Evolutionary conservation across 2,797 vertebrate species (phyloP), one percentile per base, ranked within the genome.

Genomic region (Perodicticus potto): DNA sequence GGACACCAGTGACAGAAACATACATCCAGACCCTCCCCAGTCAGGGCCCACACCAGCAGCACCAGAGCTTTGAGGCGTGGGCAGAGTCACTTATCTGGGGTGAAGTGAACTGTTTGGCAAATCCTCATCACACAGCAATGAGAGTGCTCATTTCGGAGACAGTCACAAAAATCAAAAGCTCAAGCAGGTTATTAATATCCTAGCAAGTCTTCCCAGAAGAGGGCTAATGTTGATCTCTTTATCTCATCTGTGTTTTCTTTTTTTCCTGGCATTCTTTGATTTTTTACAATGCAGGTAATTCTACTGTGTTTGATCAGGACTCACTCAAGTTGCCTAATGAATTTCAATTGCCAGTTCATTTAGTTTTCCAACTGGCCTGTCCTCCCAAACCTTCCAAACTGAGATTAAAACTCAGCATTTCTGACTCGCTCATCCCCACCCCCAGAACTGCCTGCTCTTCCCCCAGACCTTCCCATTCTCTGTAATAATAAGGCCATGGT

Each of bases 101-200:
- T 87, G 22, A 96, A 63, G n/a, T 49, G 53, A 95, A 67, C 1
- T 0, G 8, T 59, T 85, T 92, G 61, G 92, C 96, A 97, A 89
- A 93, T 73, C 93, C 87, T 96, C 69, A 25, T 32, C 83, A 93
- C 96, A 95, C 95, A 80, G n/a, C 0, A 32, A 97, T 94, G 87
- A 98, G 97, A 94, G 93, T 86, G 84, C 67, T 96, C 93, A 37
- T 67, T 34, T 95, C 0, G 0, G 19, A 97, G 78, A 89, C 86
- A 90, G 95, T 97, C 90, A 86, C 57, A 67, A 95, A 98, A 98
- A 97, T 97, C 96, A 97, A 98, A 97, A 98, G 97, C 95, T 96
- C 93, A 20, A 3, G 95, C 88, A 97, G 96, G 94, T 97, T 97
- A 93, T 97, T 97, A 97, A 95, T 97, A 97, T 92, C 97, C 97